Evolutionary conservation across 2,113 vertebrate genomes (phyloP), one percentile per base, ranked within the genome.

Genomic region (Papio anubis): DNA sequence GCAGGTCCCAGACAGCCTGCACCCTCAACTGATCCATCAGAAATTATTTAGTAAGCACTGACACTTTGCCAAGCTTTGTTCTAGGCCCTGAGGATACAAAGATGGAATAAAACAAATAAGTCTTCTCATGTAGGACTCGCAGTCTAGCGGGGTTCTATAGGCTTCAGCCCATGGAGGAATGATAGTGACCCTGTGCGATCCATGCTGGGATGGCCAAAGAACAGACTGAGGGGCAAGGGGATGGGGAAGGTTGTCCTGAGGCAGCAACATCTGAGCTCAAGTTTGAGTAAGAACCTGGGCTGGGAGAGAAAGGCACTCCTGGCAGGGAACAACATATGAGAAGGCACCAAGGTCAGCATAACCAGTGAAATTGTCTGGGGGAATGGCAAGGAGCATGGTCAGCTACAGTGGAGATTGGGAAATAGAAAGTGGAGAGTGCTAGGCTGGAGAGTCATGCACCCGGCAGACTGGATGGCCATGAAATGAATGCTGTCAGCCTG

Each of bases 1-100:
- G 23, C 17, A 66, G 64, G 52, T 45, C 87, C 70, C 70, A 50
- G 93, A 66, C 61, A 70, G 61, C 55, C 79, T 68, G 55, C 79
- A 59, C 59, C 73, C 38, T 14, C 17, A 0, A 59, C 14, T 35
- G 30, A 59, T 83, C 45, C 61, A 91, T 38, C 83, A 32, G 32
- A 78, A 73, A 91, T 57, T 91, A 73, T 86, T 89, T 78, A 50
- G 73, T 59, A 92, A 87, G 57, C 43, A 64, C 52, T 87, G 64
- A 40, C 52, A 27, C 50, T 78, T 66, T 64, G 25, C 18, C 48
- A 92, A n/a, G 8, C 66, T 91, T 88, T 93, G 21, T 85, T 88
- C 32, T 9, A 72, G 43, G 70, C 57, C 70, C 84, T 73, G 38
- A 16, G 43, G 89, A 73, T 43, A 52, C 55, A 80, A 50, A 93